Evolutionary conservation across 37 sponge, comb jelly and placozoan species (phyloP).

Genomic region (Cladorhizidae sp.): DNA sequence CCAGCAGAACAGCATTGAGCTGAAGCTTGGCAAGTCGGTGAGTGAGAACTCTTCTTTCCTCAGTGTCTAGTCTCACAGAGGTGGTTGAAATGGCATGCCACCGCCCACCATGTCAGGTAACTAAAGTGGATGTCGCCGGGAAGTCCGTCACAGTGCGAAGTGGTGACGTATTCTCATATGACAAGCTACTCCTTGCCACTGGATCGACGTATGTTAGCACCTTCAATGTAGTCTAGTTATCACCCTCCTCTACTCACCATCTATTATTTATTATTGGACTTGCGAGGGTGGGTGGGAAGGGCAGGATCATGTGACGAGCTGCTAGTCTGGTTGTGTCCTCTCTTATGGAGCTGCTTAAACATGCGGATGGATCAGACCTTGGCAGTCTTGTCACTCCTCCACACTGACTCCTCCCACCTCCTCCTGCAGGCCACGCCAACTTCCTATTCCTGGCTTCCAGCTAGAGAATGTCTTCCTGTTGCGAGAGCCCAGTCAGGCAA

Average conservation of each 20-base stretch:
- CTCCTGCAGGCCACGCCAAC: constrained; percentile 46
- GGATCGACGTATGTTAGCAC: constrained; percentile 63
- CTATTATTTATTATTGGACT: background rate
- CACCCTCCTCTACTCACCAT: background rate
- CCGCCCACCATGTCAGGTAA: constrained; percentile 35
- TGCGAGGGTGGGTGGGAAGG: too few relatives aligned
- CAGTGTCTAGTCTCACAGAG: too few relatives aligned
- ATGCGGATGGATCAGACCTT: constrained; percentile 14
- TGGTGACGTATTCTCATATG: constrained; percentile 59
- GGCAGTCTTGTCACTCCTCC: constrained; percentile 1
- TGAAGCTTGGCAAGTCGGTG: constrained; percentile 71
- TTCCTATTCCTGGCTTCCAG: constrained; percentile 76
- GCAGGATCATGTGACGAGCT: too few relatives aligned
- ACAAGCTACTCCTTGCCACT: constrained; percentile 82
- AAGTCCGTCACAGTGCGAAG: constrained; percentile 66
- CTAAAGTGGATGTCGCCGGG: constrained; percentile 45
- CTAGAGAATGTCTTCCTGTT: constrained; percentile 71
- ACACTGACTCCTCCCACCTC: background rate
- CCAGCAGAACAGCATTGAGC: constrained; percentile 62
- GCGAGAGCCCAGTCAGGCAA: constrained; percentile 73
- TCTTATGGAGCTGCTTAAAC: background rate
- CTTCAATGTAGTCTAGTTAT: background rate
- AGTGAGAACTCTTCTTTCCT: background rate
- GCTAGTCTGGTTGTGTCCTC: background rate
- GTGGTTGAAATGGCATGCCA: too few relatives aligned